These are phyloP conservation scores for Leptopilina myrica DNA, from an alignment of 2,888 invertebrate genomes.

Conservation along the genomic window DNA sequence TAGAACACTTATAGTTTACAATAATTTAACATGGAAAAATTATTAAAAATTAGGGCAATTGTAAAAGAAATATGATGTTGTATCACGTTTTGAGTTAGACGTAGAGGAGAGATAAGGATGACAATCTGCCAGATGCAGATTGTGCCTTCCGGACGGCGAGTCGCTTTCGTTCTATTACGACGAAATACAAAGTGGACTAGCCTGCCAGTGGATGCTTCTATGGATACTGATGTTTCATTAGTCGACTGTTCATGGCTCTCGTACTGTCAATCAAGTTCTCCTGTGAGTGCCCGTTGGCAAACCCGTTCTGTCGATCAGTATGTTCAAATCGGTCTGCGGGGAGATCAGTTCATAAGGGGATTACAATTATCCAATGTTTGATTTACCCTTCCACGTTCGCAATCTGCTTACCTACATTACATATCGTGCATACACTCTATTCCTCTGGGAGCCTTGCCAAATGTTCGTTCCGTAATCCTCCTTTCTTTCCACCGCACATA, in stretches of 20 bases:
- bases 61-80: not conserved
- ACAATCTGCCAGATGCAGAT: slow-evolving; percentile 53
- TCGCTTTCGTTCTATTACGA: slow-evolving; percentile 42
- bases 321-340: slow-evolving; percentile 58
- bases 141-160: slow-evolving; percentile 27
- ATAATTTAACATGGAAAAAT: too few species aligned
- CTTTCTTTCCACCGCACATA: slow-evolving; percentile 16
- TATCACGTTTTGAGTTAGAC: not conserved
- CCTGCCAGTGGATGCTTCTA: slow-evolving; percentile 67
- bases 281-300: slow-evolving; percentile 55
- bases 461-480: slow-evolving; percentile 22
- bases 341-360: slow-evolving; percentile 64
- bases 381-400: slow-evolving; percentile 66
- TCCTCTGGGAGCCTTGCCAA: slow-evolving; percentile 25
- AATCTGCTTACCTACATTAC: slow-evolving; percentile 58
- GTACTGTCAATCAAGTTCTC: slow-evolving; percentile 73
- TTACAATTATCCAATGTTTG: slow-evolving; percentile 69
- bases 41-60: not conserved
- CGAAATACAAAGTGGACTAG: slow-evolving; percentile 66
- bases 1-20: too few species aligned
- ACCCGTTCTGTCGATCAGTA: slow-evolving; percentile 55
- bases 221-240: slow-evolving; percentile 75
- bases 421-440: slow-evolving; percentile 27
- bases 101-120: slow-evolving; percentile 41
- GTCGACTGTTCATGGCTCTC: slow-evolving; percentile 70